A percentile compares a stretch with the other conserved stretches of the same genome.
Conservation (phyloP, 2,113 vertebrate genomes). For the Enhydra lutris region DNA sequence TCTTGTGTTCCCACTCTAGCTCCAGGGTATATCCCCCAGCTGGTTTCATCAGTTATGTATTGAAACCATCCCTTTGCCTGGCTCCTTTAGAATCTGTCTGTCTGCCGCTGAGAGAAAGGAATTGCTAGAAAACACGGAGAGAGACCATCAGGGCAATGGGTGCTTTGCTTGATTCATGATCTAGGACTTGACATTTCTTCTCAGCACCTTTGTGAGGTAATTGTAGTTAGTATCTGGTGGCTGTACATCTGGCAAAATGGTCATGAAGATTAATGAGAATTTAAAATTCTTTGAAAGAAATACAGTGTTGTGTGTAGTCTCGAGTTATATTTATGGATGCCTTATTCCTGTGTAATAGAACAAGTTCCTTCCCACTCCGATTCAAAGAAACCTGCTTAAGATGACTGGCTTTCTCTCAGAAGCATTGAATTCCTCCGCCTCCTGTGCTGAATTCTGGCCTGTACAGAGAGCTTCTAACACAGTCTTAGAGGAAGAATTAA, state of each 20-base stretch:
- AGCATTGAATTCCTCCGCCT: neutral
- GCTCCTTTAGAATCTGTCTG: neutral
- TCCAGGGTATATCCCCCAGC: neutral
- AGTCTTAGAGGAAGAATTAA: neutral
- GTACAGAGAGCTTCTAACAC: neutral
- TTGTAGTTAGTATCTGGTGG: neutral
- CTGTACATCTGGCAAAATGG: neutral
- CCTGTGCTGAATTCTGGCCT: neutral
- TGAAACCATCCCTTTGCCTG: neutral
- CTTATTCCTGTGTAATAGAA: neutral
- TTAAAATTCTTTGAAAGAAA: neutral
- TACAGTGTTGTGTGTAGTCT: neutral
- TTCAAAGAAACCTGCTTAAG: neutral
- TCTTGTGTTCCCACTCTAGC: neutral
- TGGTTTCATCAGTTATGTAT: neutral
- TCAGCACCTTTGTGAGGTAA: neutral
- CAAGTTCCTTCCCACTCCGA: neutral
- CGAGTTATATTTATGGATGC: neutral
- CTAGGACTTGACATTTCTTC: neutral
- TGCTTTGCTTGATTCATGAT: neutral
- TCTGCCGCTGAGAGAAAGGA: neutral
- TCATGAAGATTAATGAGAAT: constrained; percentile 1
- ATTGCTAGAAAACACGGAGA: neutral
- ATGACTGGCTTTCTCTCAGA: neutral
- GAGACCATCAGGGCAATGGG: neutral